These are phyloP conservation scores for Gobio occitaniae DNA, from an alignment of 2,797 vertebrate species.

Conservation along the genomic window DNA sequence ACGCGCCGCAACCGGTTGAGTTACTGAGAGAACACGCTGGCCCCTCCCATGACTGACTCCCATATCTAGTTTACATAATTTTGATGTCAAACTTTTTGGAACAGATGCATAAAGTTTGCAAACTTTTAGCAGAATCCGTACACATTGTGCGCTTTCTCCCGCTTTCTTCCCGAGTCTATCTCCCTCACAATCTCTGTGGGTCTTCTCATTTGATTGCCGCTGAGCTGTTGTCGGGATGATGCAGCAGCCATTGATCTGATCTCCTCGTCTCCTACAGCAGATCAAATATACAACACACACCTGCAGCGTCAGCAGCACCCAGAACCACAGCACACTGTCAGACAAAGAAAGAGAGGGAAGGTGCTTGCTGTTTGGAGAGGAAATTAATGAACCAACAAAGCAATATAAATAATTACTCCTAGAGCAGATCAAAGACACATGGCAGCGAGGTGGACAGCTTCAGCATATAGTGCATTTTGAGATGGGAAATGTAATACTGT, in stretches of 20 bases:
- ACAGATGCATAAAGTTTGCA: not conserved
- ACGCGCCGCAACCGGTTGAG: no score
- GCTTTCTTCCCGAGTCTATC: not conserved
- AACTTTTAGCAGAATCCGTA: constrained; percentile 7
- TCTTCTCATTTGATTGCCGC: constrained; percentile 47
- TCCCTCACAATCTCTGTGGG: not conserved
- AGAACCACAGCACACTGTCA: constrained; percentile 14
- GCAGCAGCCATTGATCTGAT: constrained; percentile 48
- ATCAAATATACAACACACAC: constrained; percentile 50
- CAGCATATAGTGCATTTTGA: not conserved
- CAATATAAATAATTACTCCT: constrained; percentile 43
- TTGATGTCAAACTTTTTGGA: not conserved
- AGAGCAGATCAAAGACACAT: constrained; percentile 33
- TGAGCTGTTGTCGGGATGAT: constrained; percentile 42
- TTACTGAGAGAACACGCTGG: no score
- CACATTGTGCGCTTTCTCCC: not conserved
- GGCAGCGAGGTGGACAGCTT: not conserved
- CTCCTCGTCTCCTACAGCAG: constrained; percentile 35
- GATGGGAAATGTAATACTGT: not conserved
- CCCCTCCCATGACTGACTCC: no score
- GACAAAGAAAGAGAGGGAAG: not conserved
- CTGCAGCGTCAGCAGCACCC: constrained; percentile 40
- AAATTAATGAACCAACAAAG: constrained; percentile 38
- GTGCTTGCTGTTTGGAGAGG: not conserved
- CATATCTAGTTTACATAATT: no score